phyloP scores from a whole-genome alignment of 2,113 vertebrate genomes.

The Phasianus colchicus region DNA sequence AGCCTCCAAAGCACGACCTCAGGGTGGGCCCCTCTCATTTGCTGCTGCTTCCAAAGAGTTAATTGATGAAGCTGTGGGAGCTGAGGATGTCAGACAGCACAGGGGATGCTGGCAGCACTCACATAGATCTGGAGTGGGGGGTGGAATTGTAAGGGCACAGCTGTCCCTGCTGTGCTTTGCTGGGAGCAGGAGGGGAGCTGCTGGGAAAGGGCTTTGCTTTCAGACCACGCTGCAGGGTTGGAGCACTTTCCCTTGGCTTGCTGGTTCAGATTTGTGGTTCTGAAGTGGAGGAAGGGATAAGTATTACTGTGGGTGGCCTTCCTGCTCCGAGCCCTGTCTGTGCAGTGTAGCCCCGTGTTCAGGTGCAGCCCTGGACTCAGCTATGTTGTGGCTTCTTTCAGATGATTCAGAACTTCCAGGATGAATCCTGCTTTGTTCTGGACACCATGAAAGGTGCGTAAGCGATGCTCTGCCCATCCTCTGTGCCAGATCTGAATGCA shows the following conservation, averaged over 20 bases:
- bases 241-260: accelerated
- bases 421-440: slow-evolving; percentile 95
- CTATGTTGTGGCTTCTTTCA: slow-evolving; percentile 53
- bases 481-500: accelerated
- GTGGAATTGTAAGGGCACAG: not conserved
- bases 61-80: accelerated
- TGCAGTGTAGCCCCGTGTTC: no score
- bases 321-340: not conserved
- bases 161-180: not conserved
- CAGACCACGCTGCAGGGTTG: not conserved
- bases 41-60: not conserved
- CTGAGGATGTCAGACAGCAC: not conserved
- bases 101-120: not conserved
- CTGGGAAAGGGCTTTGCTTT: not conserved
- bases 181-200: not conserved
- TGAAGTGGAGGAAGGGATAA: not conserved
- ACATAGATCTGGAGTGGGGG: no score
- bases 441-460: slow-evolving; percentile 95
- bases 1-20: no score
- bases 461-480: not conserved
- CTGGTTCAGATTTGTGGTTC: not conserved
- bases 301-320: not conserved
- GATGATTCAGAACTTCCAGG: slow-evolving; percentile 99
- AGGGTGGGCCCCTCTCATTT: no score
- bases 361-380: not conserved